Conservation (phyloP, 2,888 invertebrate genomes). For the Kryphioiulus occultus region DNA sequence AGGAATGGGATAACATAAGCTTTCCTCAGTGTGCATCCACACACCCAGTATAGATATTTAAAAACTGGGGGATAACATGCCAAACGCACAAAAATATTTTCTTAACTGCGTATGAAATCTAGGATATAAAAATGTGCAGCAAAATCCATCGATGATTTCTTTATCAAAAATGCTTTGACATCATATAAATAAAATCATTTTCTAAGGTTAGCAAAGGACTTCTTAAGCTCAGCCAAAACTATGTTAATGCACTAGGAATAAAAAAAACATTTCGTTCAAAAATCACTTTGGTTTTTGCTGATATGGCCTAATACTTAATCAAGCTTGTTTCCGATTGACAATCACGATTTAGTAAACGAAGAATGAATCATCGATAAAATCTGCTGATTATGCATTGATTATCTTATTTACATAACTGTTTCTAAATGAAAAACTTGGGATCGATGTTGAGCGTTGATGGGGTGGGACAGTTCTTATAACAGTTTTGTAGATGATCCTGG, state of each 20-base stretch:
- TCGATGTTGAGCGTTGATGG: neutral
- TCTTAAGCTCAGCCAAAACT: neutral
- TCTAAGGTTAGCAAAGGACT: neutral
- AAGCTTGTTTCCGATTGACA: neutral
- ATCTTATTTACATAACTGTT: neutral
- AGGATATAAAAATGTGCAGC: constrained; percentile 5
- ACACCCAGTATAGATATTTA: neutral
- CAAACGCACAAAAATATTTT: neutral
- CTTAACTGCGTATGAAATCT: neutral
- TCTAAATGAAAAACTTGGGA: neutral
- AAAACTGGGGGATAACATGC: no score
- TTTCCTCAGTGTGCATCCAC: neutral
- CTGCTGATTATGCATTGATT: constrained; percentile 5
- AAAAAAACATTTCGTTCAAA: neutral
- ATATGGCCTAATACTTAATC: neutral
- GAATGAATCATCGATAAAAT: neutral
- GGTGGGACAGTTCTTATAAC: neutral
- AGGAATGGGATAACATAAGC: neutral
- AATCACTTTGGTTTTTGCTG: neutral
- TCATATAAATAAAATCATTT: neutral
- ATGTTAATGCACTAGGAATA: neutral
- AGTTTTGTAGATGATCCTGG: neutral
- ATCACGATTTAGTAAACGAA: neutral
- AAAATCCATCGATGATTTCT: neutral
- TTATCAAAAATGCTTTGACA: neutral